These are phyloP conservation scores for Recurvirostra avosetta DNA, from an alignment of 2,113 vertebrate species.

Conservation along the genomic window DNA sequence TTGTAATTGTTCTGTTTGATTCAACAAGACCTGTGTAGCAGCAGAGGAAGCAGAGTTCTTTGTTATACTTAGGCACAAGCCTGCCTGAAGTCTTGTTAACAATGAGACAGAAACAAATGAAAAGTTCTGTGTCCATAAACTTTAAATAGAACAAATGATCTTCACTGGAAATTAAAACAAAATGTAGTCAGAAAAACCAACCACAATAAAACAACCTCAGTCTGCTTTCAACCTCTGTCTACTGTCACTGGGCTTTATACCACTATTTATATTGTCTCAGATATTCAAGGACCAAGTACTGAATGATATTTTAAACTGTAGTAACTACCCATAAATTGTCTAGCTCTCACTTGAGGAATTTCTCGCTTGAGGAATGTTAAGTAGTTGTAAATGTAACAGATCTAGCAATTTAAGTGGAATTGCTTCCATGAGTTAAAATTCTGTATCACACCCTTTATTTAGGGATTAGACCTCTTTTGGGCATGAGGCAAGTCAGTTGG, in stretches of 20 bases:
- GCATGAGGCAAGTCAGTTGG: background rate
- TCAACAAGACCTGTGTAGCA: background rate
- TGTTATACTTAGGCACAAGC: background rate
- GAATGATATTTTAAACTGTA: background rate
- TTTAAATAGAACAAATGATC: constrained; percentile 33
- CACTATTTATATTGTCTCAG: constrained; percentile 21
- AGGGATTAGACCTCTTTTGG: background rate
- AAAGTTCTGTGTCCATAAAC: background rate
- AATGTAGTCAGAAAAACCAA: constrained; percentile 24
- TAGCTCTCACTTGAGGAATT: constrained; percentile 12
- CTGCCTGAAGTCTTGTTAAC: background rate
- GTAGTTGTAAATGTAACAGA: background rate
- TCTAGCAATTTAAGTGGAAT: background rate
- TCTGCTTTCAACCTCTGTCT: constrained; percentile 38
- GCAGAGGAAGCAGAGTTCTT: background rate
- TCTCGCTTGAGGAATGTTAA: constrained; percentile 14
- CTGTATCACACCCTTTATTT: background rate
- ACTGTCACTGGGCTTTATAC: constrained; percentile 2
- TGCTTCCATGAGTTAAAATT: background rate
- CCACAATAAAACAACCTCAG: constrained; percentile 46
- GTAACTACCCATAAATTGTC: constrained; percentile 34
- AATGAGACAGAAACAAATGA: background rate
- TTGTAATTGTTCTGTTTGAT: background rate
- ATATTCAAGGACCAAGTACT: background rate
- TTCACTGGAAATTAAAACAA: constrained; percentile 43